Conservation (phyloP, 2,888 invertebrate genomes). For the Saturnia japonica region DNA sequence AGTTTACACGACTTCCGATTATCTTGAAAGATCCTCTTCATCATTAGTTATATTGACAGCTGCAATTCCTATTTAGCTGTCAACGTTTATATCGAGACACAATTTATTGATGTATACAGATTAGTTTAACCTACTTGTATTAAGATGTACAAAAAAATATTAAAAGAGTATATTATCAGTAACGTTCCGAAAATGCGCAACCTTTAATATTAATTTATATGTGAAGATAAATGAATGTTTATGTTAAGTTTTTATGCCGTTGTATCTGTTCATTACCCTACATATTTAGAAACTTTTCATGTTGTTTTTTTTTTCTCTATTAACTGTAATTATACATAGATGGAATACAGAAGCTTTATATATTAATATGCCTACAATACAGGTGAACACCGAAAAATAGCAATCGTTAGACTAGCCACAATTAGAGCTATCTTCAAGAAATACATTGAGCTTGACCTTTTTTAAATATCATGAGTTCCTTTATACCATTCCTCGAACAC, state of each 20-base stretch:
- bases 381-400: too few relatives aligned
- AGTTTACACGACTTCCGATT: constrained; percentile 65
- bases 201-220: background rate
- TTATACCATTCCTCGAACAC: too few relatives aligned
- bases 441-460: too few relatives aligned
- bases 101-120: constrained; percentile 24
- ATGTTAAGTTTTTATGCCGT: background rate
- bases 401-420: too few relatives aligned
- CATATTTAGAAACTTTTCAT: background rate
- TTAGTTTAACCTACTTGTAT: constrained; percentile 10
- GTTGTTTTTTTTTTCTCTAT: background rate
- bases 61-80: constrained; percentile 23
- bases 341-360: too few relatives aligned
- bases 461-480: too few relatives aligned
- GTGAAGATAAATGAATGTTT: background rate
- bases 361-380: too few relatives aligned
- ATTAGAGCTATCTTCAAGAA: too few relatives aligned
- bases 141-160: background rate
- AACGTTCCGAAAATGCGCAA: background rate
- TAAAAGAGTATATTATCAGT: background rate
- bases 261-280: background rate
- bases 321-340: too few relatives aligned
- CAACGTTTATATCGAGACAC: constrained; percentile 15
- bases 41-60: constrained; percentile 62
- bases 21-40: constrained; percentile 53